A percentile compares a stretch with the other conserved stretches of the same genome.
phyloP scores from a whole-genome alignment of 2,888 invertebrate genomes.

The Epistrophe grossulariae region DNA sequence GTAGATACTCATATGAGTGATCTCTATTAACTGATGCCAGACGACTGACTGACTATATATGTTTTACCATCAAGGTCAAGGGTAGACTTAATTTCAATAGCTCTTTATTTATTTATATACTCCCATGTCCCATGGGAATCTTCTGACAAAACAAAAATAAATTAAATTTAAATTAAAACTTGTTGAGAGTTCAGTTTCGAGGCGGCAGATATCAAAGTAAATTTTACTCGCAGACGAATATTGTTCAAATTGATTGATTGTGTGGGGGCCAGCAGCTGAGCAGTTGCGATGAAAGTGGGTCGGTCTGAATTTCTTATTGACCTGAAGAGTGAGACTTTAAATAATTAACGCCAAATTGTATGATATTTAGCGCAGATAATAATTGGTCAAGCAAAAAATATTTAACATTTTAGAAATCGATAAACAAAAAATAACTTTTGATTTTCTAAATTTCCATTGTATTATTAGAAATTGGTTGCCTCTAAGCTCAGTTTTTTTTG shows the following conservation, averaged over 20 bases:
- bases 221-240: constrained; percentile 17
- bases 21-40: constrained; percentile 51
- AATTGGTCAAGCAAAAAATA: constrained; percentile 29
- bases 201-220: constrained; percentile 48
- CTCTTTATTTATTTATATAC: constrained; percentile 12
- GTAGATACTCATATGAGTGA: constrained; percentile 2
- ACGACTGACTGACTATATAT: constrained; percentile 37
- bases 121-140: constrained; percentile 62
- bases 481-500: no score
- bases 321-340: background rate
- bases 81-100: constrained; percentile 27
- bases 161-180: constrained; percentile 48
- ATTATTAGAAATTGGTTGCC: no score
- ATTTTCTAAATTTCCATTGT: background rate
- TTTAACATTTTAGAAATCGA: background rate
- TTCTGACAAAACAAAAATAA: background rate
- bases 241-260: constrained; percentile 62
- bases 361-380: constrained; percentile 37
- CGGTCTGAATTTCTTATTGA: constrained; percentile 9
- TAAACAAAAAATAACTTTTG: background rate
- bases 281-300: constrained; percentile 46
- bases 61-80: constrained; percentile 58
- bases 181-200: constrained; percentile 1
- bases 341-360: constrained; percentile 13
- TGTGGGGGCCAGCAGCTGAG: background rate